Base-by-base conservation (phyloP, 2,797 vertebrate species). In the Austrolebias charrua region DNA sequence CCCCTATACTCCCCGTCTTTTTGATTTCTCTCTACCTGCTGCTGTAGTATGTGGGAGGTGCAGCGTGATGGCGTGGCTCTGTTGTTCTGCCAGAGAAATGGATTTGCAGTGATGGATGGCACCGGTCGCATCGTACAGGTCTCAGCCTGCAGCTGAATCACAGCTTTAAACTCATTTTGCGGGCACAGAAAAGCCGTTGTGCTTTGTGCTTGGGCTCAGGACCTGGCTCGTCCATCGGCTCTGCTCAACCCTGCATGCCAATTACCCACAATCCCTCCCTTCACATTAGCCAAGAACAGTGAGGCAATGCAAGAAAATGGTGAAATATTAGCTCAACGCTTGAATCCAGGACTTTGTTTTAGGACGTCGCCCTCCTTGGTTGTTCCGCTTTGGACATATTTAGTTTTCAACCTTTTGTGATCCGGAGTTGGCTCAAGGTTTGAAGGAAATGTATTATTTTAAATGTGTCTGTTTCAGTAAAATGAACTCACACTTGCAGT, bases 91-190 rank as follows among this genome's bases (percentile, higher is more conserved):
- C 66, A 78, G 71, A 69, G 71, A 79, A 73, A 86, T 80, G 69
- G 77, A 83, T 82, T 82, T 69, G 69, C 71, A 15, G 60, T 81
- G 86, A 90, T 83, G 80, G 76, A 86, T 87, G 80, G 75, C 73
- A 69, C 70, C 67, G 13, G 76, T 51, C 60, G 38, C 68, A 43
- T 62, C 54, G 82, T 66, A 52, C 77, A 73, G 76, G 79, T 79
- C 68, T 76, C 78, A 40, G 79, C 85, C 82, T 85, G 81, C 74
- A 76, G 83, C 86, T 78, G 83, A 86, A 84, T 84, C 78, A 73
- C 66, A 60, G 78, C 81, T 73, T 76, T 80, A 78, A 80, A 79
- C 78, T 63, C 12, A 76, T 87, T 86, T 81, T 43, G 75, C 31
- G 73, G 76, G 76, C 81, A 88, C 81, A 83, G 86, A 62, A 28